phyloP scores from a whole-genome alignment of 1,140 invertebrate genomes.

The Ostrea edulis region DNA sequence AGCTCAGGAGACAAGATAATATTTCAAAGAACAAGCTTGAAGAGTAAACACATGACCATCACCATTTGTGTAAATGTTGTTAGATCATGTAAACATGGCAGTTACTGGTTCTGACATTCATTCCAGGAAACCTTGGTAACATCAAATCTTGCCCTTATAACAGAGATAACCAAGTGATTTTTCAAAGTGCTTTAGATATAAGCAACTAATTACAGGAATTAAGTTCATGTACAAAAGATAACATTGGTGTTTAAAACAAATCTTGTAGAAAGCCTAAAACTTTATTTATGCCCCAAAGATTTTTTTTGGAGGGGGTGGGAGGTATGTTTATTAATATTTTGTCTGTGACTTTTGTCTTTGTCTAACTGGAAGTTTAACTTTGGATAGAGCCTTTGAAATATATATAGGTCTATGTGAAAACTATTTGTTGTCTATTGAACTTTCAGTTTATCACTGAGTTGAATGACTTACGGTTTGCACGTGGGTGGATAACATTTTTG shows the following conservation, averaged over 20 bases:
- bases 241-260: background rate
- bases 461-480: too few species aligned
- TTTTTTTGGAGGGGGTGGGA: too few species aligned
- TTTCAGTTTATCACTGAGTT: too few species aligned
- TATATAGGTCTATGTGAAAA: too few species aligned
- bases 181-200: background rate
- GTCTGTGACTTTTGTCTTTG: too few species aligned
- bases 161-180: background rate
- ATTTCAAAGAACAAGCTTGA: conserved; percentile 2
- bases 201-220: background rate
- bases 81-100: conserved; percentile 13
- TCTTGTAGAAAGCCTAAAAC: too few species aligned
- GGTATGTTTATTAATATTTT: too few species aligned
- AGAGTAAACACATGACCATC: background rate
- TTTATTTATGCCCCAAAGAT: too few species aligned
- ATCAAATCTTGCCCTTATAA: background rate
- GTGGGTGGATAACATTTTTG: too few species aligned
- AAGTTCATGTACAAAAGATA: background rate
- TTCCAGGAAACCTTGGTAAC: conserved; percentile 29
- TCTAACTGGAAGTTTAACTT: too few species aligned
- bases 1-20: conserved; percentile 13
- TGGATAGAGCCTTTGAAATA: too few species aligned
- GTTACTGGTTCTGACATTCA: background rate
- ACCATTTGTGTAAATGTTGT: conserved; percentile 17
- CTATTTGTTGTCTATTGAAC: too few species aligned